phyloP scores from a whole-genome alignment of 2,797 vertebrate species.

The Odontamblyopus rebecca region DNA sequence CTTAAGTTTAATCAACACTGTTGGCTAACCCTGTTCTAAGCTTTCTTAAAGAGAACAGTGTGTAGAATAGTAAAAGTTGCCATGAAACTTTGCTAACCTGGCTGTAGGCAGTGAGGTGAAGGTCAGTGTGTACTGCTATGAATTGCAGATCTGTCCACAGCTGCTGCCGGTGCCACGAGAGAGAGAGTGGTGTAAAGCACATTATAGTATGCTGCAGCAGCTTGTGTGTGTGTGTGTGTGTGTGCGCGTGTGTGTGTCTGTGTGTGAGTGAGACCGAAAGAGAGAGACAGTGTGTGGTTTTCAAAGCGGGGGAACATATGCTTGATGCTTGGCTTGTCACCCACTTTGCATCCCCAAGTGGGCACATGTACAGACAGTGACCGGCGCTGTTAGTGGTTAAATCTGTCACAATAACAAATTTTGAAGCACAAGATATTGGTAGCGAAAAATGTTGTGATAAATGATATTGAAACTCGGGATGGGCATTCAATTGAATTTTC shows the following conservation, averaged over 20 bases:
- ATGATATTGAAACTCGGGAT: too few species aligned
- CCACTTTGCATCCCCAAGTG: constrained; percentile 26
- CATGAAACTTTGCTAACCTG: constrained; percentile 12
- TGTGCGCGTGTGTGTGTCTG: constrained; percentile 6
- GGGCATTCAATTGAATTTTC: too few species aligned
- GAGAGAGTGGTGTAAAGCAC: constrained; percentile 39
- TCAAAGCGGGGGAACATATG: constrained; percentile 25
- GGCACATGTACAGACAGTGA: constrained; percentile 4
- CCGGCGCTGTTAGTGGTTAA: not conserved
- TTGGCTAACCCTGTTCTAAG: too few species aligned
- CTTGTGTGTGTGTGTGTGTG: constrained; percentile 2
- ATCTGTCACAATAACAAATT: too few species aligned
- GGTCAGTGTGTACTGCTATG: constrained; percentile 41
- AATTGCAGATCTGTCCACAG: constrained; percentile 49
- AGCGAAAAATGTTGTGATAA: too few species aligned
- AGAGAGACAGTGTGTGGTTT: constrained; percentile 15
- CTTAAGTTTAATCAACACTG: too few species aligned
- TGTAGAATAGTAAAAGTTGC: not conserved
- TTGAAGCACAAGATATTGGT: too few species aligned
- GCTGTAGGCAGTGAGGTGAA: constrained; percentile 47
- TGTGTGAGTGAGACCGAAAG: not conserved
- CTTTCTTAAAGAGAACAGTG: too few species aligned
- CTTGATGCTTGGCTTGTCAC: constrained; percentile 16
- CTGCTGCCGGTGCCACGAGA: constrained; percentile 45
- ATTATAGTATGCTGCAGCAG: constrained; percentile 21